Base-by-base conservation (phyloP, 1,140 invertebrate genomes). In the Galleria mellonella region DNA sequence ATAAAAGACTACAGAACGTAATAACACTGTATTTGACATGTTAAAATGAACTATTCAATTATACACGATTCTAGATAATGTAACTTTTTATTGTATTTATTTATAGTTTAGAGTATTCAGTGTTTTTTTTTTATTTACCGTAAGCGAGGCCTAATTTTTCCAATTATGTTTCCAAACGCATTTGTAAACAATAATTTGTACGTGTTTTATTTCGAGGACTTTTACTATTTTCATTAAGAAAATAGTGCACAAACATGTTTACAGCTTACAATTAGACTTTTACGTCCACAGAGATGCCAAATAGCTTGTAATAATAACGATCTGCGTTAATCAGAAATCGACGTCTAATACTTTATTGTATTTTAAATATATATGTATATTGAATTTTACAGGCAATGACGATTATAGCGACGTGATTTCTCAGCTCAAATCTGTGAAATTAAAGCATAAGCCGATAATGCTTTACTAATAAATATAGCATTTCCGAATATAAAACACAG, bases 251-350 rank as follows among this genome's bases (percentile, higher is more conserved):
- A 77, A 75, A 67, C 55, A 52, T 52, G 60, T 48, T 57, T 59
- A 58, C 51, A 59, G 58, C 50, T 66, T 61, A 55, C 56, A 51
- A 75, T 42, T 62, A 49, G 58, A 76, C 55, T 50, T 65, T 65
- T 65, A 72, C 77, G 77, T 84, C 81, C 81, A 71, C 55, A 41
- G 65, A 72, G 81, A 71, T 84, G 81, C 81, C 81, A 84, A 84
- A 84, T 84, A 84, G 77, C 63, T 70, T 77, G 56, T 72, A 68
- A 64, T 68, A 51, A 53, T 68, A 51, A 53, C 10, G 37, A 32
- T 43, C 41, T 35, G 41, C 32, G 23, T 23, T 23, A 27, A 43
- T 43, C 41, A 10, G 32, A 31, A 7, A 10, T 33, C n/a, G 11
- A 27, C 27, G 30, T 42, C 23, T 29, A 23, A 38, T 10, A 27